phyloP scores from a whole-genome alignment of 2,797 vertebrate species.

The Pelobates cultripes region DNA sequence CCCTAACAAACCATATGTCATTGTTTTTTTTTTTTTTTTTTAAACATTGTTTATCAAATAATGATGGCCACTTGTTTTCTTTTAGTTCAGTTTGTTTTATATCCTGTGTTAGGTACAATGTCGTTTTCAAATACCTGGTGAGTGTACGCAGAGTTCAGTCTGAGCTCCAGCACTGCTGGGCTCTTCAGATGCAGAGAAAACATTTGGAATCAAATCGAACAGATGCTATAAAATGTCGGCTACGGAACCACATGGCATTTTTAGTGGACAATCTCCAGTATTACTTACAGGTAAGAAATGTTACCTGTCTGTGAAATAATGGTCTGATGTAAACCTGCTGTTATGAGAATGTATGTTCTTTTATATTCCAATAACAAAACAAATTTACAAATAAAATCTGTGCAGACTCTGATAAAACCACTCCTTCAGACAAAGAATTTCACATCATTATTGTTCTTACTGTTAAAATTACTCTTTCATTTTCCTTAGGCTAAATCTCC shows the following conservation, averaged over 20 bases:
- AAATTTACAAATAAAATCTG: too few relatives aligned
- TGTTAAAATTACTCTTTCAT: too few relatives aligned
- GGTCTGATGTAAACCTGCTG: too few relatives aligned
- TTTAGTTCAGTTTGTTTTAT: not conserved
- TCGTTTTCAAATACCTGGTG: conserved; percentile 94
- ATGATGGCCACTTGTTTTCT: not conserved
- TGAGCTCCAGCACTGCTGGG: conserved; percentile 97
- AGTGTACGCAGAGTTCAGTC: conserved; percentile 94
- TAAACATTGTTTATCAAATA: not conserved
- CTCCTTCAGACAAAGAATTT: too few relatives aligned
- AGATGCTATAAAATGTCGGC: conserved; percentile 89
- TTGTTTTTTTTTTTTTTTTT: too few relatives aligned
- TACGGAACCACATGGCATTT: conserved; percentile 97
- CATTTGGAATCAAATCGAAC: conserved; percentile 90
- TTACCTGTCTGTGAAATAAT: too few relatives aligned
- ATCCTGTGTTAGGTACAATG: conserved; percentile 85
- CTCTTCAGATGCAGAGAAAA: conserved; percentile 96
- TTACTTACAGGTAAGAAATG: conserved; percentile 85
- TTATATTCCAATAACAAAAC: too few relatives aligned
- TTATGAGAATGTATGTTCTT: too few relatives aligned
- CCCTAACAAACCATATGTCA: too few relatives aligned
- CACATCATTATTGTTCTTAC: too few relatives aligned
- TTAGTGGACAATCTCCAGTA: conserved; percentile 98
- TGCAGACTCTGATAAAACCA: too few relatives aligned
- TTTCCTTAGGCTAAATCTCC: too few relatives aligned